phyloP scores from a whole-genome alignment of 1,140 invertebrate species.

The Ridgeia piscesae region DNA sequence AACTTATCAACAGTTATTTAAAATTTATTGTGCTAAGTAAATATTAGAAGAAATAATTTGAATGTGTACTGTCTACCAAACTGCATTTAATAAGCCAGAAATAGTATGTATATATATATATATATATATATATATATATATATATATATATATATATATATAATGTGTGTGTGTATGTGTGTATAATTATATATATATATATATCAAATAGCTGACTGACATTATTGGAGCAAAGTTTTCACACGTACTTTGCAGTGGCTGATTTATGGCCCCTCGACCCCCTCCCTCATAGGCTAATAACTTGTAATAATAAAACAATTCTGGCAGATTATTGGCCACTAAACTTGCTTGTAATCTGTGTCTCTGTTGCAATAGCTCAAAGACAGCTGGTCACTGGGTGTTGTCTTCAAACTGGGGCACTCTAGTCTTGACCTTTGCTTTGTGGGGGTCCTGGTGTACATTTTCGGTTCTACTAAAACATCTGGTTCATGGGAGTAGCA shows the following conservation, averaged over 20 bases:
- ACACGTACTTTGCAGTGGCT: not conserved
- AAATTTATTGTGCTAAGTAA: no score
- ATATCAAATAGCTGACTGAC: not conserved
- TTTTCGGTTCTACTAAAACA: not conserved
- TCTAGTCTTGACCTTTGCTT: not conserved
- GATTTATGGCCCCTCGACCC: conserved; percentile 49
- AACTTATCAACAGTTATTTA: no score
- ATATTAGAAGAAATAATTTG: no score
- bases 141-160: no score
- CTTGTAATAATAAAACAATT: not conserved
- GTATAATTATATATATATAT: no score
- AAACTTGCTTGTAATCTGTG: not conserved
- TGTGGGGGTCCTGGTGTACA: not conserved
- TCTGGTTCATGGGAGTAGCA: not conserved
- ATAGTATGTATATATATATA: no score
- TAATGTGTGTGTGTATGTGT: no score
- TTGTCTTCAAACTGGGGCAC: not conserved
- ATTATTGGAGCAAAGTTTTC: not conserved
- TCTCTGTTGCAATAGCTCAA: not conserved
- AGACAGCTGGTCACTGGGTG: not conserved
- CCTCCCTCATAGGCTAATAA: conserved; percentile 77
- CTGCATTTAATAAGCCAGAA: no score
- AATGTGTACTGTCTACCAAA: no score
- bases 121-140: no score
- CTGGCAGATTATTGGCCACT: not conserved